Conservation (phyloP, 2,113 vertebrate genomes). For the Rostratula benghalensis region DNA sequence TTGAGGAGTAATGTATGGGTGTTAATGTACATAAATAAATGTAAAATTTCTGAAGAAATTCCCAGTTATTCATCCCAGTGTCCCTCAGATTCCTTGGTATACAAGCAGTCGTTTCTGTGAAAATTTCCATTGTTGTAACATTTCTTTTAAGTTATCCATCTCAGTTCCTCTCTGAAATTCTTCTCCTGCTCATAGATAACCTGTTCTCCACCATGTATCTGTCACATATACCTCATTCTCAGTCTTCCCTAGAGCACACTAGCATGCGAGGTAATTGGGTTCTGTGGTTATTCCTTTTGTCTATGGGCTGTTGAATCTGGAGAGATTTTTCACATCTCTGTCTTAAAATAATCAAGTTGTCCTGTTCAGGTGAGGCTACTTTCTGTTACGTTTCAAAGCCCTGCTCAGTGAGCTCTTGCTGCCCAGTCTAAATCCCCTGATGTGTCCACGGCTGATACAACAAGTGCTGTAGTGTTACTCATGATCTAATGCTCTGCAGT, state of each 20-base stretch:
- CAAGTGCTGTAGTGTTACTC: neutral
- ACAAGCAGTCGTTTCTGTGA: neutral
- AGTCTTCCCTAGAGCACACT: rapidly evolving
- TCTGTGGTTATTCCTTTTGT: neutral
- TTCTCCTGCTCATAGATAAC: neutral
- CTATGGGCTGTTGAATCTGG: neutral
- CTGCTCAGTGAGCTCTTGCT: neutral
- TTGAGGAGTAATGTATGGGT: no score
- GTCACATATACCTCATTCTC: neutral
- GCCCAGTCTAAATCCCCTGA: neutral
- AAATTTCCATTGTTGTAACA: neutral
- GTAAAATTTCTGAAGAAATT: neutral
- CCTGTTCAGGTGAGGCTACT: neutral
- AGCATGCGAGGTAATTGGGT: neutral
- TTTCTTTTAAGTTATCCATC: neutral
- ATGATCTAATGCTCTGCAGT: neutral
- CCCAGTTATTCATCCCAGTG: neutral
- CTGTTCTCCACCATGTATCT: neutral
- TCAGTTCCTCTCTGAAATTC: neutral
- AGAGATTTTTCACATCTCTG: neutral
- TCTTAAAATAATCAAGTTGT: neutral
- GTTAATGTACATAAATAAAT: neutral
- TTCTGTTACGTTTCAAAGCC: neutral
- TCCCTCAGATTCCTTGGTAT: neutral
- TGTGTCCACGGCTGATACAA: neutral